These are phyloP conservation scores for Rhynchopsitta pachyrhyncha DNA, from an alignment of 2,113 vertebrate genomes.

Conservation along the genomic window DNA sequence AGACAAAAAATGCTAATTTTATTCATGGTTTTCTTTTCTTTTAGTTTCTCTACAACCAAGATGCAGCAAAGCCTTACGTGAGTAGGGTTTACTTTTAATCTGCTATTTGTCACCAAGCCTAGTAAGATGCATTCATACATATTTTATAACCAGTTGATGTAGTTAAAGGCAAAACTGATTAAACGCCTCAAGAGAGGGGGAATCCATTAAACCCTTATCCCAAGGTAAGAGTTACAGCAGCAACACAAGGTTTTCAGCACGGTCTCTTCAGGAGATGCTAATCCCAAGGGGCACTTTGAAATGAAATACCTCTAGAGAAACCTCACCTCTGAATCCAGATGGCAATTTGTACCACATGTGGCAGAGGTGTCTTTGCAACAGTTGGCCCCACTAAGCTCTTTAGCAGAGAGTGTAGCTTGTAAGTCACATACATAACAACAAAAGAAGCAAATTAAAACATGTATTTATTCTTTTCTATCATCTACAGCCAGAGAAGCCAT, in stretches of 20 bases:
- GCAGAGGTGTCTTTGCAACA: not conserved
- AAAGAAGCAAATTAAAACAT: not conserved
- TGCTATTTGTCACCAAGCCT: slow-evolving; percentile 1
- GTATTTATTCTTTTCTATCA: not conserved
- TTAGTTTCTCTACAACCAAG: not conserved
- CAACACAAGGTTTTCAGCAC: slow-evolving; percentile 20
- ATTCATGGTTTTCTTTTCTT: not conserved
- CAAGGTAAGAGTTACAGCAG: slow-evolving; percentile 10
- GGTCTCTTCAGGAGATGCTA: not conserved
- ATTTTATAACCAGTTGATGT: slow-evolving; percentile 19
- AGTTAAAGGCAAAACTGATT: slow-evolving; percentile 15
- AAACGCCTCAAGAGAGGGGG: not conserved
- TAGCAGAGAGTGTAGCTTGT: not conserved
- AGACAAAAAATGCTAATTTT: not conserved
- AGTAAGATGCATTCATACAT: not conserved
- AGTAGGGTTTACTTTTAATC: not conserved
- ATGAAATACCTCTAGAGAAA: slow-evolving; percentile 33
- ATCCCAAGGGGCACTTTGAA: not conserved
- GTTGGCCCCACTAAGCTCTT: not conserved
- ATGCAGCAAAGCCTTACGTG: not conserved
- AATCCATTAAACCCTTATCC: slow-evolving; percentile 32
- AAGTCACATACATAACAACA: not conserved
- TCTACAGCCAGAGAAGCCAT: not conserved
- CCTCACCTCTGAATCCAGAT: not conserved
- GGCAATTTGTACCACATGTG: not conserved